phyloP scores from a whole-genome alignment of 2,113 vertebrate species.

The Lepidothrix coronata region DNA sequence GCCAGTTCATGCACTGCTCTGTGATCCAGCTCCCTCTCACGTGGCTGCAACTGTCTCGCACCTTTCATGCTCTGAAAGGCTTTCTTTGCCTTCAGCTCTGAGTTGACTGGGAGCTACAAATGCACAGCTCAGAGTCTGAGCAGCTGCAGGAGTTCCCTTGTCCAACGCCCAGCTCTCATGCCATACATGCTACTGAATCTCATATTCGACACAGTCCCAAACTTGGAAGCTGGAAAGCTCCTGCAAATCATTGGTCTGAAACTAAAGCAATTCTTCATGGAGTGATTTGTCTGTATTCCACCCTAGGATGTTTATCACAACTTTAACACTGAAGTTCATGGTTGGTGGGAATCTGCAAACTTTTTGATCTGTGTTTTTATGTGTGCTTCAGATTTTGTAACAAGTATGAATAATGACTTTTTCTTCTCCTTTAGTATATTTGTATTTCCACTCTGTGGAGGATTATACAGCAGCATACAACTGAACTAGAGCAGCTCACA shows the following conservation, averaged over 20 bases:
- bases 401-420: neutral
- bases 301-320: neutral
- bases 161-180: neutral
- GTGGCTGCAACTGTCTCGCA: neutral
- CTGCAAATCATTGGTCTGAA: neutral
- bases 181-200: neutral
- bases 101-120: neutral
- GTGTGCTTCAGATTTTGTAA: neutral
- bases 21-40: neutral
- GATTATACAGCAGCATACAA: neutral
- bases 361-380: neutral
- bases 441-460: neutral
- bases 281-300: neutral
- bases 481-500: neutral
- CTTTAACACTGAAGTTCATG: neutral
- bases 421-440: neutral
- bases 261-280: neutral
- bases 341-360: neutral
- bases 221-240: neutral
- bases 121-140: neutral
- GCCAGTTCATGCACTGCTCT: conserved; percentile 1
- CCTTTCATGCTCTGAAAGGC: neutral
- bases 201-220: neutral
- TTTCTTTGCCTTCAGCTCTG: neutral
- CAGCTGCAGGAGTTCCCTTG: neutral